These are phyloP conservation scores for Galagoides demidoff DNA, from an alignment of 2,797 vertebrate species.

Conservation along the genomic window DNA sequence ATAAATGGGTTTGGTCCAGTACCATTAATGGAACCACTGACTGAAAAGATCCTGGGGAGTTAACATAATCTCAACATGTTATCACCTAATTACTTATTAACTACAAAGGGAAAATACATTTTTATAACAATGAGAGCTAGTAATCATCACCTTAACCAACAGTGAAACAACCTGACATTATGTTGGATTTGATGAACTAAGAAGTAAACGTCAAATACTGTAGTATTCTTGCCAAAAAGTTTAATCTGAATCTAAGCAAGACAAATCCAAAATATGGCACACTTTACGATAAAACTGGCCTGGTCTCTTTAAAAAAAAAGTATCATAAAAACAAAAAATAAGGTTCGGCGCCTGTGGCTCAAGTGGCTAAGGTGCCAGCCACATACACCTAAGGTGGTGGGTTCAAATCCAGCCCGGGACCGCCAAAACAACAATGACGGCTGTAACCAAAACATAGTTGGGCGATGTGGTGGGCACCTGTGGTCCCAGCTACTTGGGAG, in stretches of 20 bases:
- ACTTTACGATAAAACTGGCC: neutral
- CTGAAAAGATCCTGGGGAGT: neutral
- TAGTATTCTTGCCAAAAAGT: neutral
- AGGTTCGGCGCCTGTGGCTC: neutral
- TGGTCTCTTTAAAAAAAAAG: slow-evolving; percentile 5
- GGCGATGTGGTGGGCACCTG: too few species aligned
- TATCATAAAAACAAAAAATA: slow-evolving; percentile 15
- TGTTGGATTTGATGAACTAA: neutral
- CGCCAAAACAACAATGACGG: too few species aligned
- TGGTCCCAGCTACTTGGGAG: too few species aligned
- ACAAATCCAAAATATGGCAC: neutral
- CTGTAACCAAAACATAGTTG: too few species aligned
- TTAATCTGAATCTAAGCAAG: neutral
- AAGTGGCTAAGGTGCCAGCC: too few species aligned
- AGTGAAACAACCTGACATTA: neutral
- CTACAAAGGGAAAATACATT: neutral
- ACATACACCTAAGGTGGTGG: too few species aligned
- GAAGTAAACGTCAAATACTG: neutral
- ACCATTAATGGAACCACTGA: neutral
- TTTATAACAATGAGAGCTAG: neutral
- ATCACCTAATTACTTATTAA: neutral
- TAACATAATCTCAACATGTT: neutral
- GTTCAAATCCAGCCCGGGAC: too few species aligned
- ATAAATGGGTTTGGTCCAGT: neutral
- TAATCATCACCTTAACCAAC: neutral